These are phyloP conservation scores for Drosophila sulfurigaster DNA, from an alignment of 1,140 invertebrate genomes.

Conservation along the genomic window DNA sequence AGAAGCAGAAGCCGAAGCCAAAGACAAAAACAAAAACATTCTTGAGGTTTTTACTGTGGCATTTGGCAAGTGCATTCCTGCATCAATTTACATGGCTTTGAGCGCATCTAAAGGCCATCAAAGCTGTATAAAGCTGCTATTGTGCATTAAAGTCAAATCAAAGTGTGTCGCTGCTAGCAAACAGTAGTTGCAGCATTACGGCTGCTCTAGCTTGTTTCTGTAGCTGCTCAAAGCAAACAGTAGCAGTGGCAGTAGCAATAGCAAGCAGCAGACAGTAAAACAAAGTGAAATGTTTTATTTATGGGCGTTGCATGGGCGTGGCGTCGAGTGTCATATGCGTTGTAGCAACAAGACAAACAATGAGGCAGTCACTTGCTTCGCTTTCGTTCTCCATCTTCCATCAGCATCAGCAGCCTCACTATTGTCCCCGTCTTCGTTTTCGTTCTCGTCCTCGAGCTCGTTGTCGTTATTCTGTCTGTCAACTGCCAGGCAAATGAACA, in stretches of 20 bases:
- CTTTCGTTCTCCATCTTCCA: neutral
- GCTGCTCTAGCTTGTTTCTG: conserved; percentile 50
- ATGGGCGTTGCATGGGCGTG: conserved; percentile 65
- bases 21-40: conserved; percentile 27
- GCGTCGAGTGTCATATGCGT: conserved; percentile 75
- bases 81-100: conserved; percentile 66
- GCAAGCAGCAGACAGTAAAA: conserved; percentile 57
- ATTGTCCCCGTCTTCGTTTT: neutral
- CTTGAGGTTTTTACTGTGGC: conserved; percentile 44
- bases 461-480: conserved; percentile 51
- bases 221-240: conserved; percentile 47
- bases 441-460: conserved; percentile 4
- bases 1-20: neutral
- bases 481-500: conserved; percentile 80
- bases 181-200: conserved; percentile 40
- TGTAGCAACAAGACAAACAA: conserved; percentile 79
- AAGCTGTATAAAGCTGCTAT: conserved; percentile 63
- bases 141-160: conserved; percentile 82
- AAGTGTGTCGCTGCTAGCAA: conserved; percentile 59
- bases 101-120: conserved; percentile 47
- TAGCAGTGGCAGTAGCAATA: neutral
- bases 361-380: conserved; percentile 53
- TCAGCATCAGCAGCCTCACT: neutral
- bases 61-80: conserved; percentile 62
- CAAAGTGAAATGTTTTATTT: conserved; percentile 83